A percentile compares a stretch with the other conserved stretches of the same genome.
Evolutionary conservation across 2,113 vertebrate species (phyloP).

Genomic region (Gymnocephalus cernua): DNA sequence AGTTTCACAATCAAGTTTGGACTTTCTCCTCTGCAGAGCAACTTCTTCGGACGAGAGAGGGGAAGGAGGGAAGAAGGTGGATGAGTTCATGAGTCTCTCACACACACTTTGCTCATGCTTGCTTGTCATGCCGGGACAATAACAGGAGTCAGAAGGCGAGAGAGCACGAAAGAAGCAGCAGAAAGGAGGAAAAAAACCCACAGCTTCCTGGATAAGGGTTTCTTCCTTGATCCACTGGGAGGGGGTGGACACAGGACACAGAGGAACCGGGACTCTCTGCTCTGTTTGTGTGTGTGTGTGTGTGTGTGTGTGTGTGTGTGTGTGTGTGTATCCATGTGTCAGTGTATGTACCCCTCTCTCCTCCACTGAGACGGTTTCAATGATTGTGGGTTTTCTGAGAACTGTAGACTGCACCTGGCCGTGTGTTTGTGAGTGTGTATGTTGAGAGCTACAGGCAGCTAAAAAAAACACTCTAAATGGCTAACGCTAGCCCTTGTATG

Average conservation of each 20-base stretch:
- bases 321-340: conserved; percentile 22
- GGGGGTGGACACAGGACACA: conserved; percentile 50
- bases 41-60: conserved; percentile 56
- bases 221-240: conserved; percentile 54
- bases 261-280: conserved; percentile 44
- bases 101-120: conserved; percentile 42
- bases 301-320: not conserved
- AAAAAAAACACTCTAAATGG: conserved; percentile 72
- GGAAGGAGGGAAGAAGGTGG: conserved; percentile 25
- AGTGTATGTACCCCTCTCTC: conserved; percentile 23
- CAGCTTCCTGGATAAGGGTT: conserved; percentile 73
- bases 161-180: conserved; percentile 22
- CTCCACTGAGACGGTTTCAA: conserved; percentile 52
- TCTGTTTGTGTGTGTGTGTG: not conserved
- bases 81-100: conserved; percentile 37
- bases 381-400: conserved; percentile 52
- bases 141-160: conserved; percentile 45
- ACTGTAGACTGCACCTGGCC: conserved; percentile 36
- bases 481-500: conserved; percentile 83
- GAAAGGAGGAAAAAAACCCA: conserved; percentile 42
- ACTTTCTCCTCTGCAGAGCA: conserved; percentile 78
- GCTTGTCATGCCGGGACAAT: conserved; percentile 49
- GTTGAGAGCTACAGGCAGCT: conserved; percentile 45
- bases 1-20: conserved; percentile 72
- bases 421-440: conserved; percentile 38